These are phyloP conservation scores for Isurus oxyrinchus DNA, from an alignment of 2,113 vertebrate species.

Conservation along the genomic window DNA sequence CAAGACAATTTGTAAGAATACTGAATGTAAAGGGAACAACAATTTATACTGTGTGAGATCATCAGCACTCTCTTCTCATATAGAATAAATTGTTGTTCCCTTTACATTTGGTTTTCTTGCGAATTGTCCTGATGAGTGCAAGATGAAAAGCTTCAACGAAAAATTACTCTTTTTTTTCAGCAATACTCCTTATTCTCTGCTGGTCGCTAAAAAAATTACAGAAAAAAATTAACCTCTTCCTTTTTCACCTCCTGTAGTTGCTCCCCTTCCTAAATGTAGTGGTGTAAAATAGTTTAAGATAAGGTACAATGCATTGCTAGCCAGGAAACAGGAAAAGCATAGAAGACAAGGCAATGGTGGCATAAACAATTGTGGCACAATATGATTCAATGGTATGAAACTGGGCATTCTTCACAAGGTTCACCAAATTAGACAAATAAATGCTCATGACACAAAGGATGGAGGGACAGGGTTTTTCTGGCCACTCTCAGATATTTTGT, in stretches of 20 bases:
- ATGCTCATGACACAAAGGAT: not conserved
- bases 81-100: no score
- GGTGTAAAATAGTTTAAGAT: not conserved
- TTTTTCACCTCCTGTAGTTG: not conserved
- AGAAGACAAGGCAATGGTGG: not conserved
- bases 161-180: no score
- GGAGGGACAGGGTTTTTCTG: not conserved
- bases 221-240: not conserved
- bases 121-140: no score
- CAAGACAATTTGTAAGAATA: no score
- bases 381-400: not conserved
- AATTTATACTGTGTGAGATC: no score
- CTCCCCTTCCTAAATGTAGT: not conserved
- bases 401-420: not conserved
- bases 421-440: not conserved
- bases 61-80: no score
- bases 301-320: not conserved
- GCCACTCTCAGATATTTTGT: not conserved
- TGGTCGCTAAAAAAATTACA: not conserved
- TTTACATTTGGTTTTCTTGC: no score
- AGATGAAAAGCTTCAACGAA: no score
- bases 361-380: not conserved
- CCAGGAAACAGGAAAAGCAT: not conserved
- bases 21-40: no score
- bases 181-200: no score